A percentile compares a stretch with the other conserved stretches of the same genome.
Evolutionary conservation across 2,797 vertebrate species (phyloP).

Genomic region (Triplophysa yarkandensis): DNA sequence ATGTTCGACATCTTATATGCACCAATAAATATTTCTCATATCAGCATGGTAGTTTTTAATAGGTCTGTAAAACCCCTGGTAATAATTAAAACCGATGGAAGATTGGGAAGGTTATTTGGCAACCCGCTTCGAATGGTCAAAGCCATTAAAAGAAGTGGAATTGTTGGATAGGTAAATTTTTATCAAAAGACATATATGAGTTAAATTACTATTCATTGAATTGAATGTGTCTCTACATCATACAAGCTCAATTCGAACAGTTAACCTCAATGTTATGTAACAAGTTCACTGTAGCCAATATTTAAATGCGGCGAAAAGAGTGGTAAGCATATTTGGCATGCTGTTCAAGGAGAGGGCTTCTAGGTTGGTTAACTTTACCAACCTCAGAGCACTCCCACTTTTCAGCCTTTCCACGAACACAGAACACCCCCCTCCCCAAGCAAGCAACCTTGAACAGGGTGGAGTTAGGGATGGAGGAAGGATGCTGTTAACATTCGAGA

Average conservation of each 20-base stretch:
- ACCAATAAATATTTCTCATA: conserved; percentile 1
- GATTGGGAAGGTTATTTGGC: not conserved
- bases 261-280: not conserved
- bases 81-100: not conserved
- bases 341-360: no score
- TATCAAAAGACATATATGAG: not conserved
- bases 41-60: not conserved
- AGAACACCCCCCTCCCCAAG: no score
- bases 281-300: no score
- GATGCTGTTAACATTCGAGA: no score
- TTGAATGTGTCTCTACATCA: not conserved
- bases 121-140: not conserved
- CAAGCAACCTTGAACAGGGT: no score
- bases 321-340: no score
- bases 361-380: no score
- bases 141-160: not conserved
- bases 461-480: no score
- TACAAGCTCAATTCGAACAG: not conserved
- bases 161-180: not conserved
- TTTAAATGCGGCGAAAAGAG: no score
- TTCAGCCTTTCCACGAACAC: no score
- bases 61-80: not conserved
- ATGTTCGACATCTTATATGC: not conserved
- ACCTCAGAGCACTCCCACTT: no score
- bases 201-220: not conserved